phyloP scores from a whole-genome alignment of 2,888 invertebrate genomes.

The Drosophila merina region DNA sequence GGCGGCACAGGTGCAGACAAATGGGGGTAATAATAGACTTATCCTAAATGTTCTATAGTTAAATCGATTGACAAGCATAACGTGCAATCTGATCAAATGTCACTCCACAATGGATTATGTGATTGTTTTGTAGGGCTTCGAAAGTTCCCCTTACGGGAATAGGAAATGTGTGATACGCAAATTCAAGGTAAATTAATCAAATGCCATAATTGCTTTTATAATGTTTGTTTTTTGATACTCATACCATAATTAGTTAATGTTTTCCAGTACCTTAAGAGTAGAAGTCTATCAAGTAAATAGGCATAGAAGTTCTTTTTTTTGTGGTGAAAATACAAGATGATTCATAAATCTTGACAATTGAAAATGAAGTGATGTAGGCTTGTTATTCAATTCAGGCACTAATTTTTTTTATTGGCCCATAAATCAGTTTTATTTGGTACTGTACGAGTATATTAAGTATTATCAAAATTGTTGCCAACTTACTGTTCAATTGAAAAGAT shows the following conservation, averaged over 20 bases:
- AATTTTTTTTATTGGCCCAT: constrained; percentile 13
- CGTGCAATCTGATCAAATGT: constrained; percentile 24
- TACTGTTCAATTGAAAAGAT: constrained; percentile 77
- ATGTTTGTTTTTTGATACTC: background rate
- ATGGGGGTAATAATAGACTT: background rate
- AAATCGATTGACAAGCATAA: constrained; percentile 32
- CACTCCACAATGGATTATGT: constrained; percentile 25
- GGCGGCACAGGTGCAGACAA: constrained; percentile 24
- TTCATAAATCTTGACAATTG: too few relatives aligned
- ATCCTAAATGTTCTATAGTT: constrained; percentile 7
- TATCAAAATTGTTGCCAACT: constrained; percentile 47
- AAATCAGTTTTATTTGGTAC: constrained; percentile 14
- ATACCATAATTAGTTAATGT: constrained; percentile 4
- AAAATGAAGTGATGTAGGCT: background rate
- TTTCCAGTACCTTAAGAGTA: background rate
- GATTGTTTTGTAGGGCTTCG: background rate
- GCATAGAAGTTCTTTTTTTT: too few relatives aligned
- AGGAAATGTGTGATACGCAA: constrained; percentile 5
- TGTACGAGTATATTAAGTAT: too few relatives aligned
- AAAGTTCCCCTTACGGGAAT: constrained; percentile 12
- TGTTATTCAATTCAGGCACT: constrained; percentile 2
- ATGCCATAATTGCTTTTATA: constrained; percentile 12
- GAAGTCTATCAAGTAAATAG: too few relatives aligned
- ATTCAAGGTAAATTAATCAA: constrained; percentile 1
- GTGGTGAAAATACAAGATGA: too few relatives aligned